Percentiles rank a stretch among this genome's conserved stretches.
Evolutionary conservation across 64 coral and sea anemone genomes (phyloP).

Genomic region (Trachythela sp.): DNA sequence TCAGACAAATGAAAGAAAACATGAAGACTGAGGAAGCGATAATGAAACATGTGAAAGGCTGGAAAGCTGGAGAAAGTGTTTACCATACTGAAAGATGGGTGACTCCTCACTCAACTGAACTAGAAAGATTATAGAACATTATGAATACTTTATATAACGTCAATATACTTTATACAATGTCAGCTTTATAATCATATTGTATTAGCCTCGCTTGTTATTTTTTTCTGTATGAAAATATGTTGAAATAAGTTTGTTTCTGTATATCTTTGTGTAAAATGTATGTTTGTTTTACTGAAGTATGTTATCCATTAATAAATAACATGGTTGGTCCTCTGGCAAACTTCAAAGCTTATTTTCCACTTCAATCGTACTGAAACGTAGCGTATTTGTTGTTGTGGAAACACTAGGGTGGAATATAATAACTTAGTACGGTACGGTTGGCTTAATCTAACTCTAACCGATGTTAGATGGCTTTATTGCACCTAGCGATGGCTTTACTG

Average conservation of each 20-base stretch:
- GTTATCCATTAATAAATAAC: too few species aligned
- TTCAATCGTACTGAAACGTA: too few species aligned
- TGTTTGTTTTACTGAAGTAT: neutral
- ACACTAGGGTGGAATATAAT: too few species aligned
- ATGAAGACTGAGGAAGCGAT: slow-evolving; percentile 77
- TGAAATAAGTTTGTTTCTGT: neutral
- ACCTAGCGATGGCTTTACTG: too few species aligned
- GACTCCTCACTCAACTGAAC: slow-evolving; percentile 64
- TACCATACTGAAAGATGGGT: slow-evolving; percentile 92
- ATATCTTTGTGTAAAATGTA: neutral
- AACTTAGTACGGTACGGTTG: too few species aligned
- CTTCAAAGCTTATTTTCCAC: too few species aligned
- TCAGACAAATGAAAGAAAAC: slow-evolving; percentile 81
- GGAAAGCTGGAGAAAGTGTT: slow-evolving; percentile 94
- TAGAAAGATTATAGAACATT: slow-evolving; percentile 55
- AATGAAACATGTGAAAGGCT: slow-evolving; percentile 96
- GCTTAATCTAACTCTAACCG: too few species aligned
- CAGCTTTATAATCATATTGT: too few species aligned
- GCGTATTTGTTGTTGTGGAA: too few species aligned
- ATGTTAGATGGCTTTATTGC: too few species aligned
- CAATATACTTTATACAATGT: neutral
- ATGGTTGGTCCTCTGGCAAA: too few species aligned
- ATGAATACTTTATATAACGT: neutral
- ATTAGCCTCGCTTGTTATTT: neutral
- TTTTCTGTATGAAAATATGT: neutral